phyloP scores from a whole-genome alignment of 2,113 vertebrate species.

The Carollia perspicillata region DNA sequence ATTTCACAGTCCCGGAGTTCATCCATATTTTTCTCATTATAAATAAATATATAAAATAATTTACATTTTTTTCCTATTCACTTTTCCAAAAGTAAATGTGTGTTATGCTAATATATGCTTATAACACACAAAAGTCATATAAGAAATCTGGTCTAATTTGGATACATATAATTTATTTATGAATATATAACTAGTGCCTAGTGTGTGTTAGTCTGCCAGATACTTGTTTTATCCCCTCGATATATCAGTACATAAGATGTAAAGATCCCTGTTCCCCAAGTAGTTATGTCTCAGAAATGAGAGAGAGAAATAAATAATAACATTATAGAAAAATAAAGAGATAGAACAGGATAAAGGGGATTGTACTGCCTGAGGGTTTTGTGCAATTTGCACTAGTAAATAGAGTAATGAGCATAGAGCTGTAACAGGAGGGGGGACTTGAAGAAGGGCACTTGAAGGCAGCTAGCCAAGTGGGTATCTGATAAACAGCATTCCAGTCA shows the following conservation, averaged over 20 bases:
- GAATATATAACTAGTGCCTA: neutral
- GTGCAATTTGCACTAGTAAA: neutral
- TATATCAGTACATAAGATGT: neutral
- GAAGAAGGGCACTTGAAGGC: neutral
- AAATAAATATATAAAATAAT: neutral
- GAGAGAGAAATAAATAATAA: neutral
- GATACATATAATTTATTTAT: neutral
- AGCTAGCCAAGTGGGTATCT: neutral
- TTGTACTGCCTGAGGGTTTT: neutral
- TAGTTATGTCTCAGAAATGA: neutral
- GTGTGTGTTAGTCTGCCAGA: neutral
- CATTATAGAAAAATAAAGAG: neutral
- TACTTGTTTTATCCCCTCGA: neutral
- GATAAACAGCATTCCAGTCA: neutral
- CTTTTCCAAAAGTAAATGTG: neutral
- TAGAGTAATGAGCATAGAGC: fast-evolving
- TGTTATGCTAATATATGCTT: neutral
- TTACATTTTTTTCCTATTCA: neutral
- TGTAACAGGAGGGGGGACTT: neutral
- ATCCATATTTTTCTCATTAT: neutral
- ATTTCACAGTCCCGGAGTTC: neutral
- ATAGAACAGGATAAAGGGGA: neutral
- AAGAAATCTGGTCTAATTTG: neutral
- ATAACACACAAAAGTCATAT: neutral
- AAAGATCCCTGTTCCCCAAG: neutral